phyloP scores from a whole-genome alignment of 2,113 vertebrate genomes.

The Tichodroma muraria region DNA sequence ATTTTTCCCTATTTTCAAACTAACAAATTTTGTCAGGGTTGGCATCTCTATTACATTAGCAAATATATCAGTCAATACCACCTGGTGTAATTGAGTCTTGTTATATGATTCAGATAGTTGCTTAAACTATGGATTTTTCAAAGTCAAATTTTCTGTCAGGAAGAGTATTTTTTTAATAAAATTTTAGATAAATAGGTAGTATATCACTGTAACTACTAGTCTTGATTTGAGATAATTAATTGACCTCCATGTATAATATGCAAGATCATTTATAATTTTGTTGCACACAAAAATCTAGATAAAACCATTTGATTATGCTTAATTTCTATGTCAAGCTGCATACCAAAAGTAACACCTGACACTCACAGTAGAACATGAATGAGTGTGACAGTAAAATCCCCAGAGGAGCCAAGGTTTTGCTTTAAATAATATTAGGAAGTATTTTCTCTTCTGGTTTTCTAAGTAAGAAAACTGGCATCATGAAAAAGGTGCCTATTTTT shows the following conservation, averaged over 20 bases:
- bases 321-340: constrained; percentile 1
- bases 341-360: constrained; percentile 6
- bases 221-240: constrained; percentile 35
- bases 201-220: background rate
- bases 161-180: constrained; percentile 41
- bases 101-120: constrained; percentile 30
- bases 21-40: constrained; percentile 58
- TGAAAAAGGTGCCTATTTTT: background rate
- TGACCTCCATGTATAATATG: background rate
- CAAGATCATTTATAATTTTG: constrained; percentile 21
- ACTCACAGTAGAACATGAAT: background rate
- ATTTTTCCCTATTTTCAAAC: constrained; percentile 55
- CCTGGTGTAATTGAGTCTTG: constrained; percentile 40
- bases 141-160: constrained; percentile 49
- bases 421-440: constrained; percentile 4
- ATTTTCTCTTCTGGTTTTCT: background rate
- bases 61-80: constrained; percentile 58
- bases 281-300: background rate
- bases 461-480: background rate
- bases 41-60: constrained; percentile 62
- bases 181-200: constrained; percentile 31
- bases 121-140: constrained; percentile 37
- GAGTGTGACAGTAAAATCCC: background rate
- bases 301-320: background rate
- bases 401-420: background rate